Evolutionary conservation across 2,113 vertebrate genomes (phyloP), one percentile per base, ranked within the genome.

Genomic region (rat (Rattus norvegicus)): DNA sequence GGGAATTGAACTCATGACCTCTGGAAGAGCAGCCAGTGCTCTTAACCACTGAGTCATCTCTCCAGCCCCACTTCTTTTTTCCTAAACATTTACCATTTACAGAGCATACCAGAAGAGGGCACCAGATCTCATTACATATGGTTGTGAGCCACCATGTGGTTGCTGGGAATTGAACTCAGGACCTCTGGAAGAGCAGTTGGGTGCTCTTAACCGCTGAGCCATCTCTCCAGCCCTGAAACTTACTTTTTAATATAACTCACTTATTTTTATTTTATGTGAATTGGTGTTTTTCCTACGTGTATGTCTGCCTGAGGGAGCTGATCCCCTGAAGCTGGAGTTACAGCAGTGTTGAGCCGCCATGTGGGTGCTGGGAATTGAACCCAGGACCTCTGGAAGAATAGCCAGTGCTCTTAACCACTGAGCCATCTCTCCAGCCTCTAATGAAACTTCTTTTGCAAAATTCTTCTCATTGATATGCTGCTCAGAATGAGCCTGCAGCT

Each of bases 391-490:
- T 28, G 63, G 67, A 36, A 70, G 67, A 70, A 30, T 9, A 65
- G 26, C 26, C 63, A 12, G 63, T 65, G 33, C 33, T 70, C 67
- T 36, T 70, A 70, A 70, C 67, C 33, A 33, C 67, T n/a, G 69
- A 72, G 69, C 69, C 69, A 72, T 72, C 69, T 72, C 1, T n/a
- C 36, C 16, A n/a, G 36, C 69, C 36, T 36, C 16, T n/a, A 72
- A n/a, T n/a, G 8, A 76, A 56, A 61, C 20, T 43, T 77, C 89
- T 39, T 91, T 92, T 79, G n/a, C 80, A 54, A 75, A 88, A 75
- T 30, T 84, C 69, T 93, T 96, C 26, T 26, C 43, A 19, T 63
- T 94, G 88, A 80, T 72, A 87, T 81, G 33, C 49, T 92, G 12
- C 59, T 92, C 11, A 69, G 65, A 73, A 94, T 49, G 30, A 89